Base-by-base conservation (phyloP, 2,797 vertebrate species). In the Mormyrops boulengeri region DNA sequence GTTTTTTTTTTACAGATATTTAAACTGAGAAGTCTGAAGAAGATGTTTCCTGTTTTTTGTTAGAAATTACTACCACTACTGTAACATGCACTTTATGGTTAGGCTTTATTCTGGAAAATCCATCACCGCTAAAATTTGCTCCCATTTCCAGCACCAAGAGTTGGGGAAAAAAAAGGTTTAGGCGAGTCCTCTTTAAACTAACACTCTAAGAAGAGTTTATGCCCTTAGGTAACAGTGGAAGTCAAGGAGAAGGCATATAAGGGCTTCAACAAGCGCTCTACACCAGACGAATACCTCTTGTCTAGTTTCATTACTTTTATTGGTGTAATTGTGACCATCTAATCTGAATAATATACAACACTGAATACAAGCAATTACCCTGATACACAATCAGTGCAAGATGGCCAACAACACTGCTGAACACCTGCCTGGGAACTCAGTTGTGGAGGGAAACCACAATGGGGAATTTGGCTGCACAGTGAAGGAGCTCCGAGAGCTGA, bases 371-470 rank as follows among this genome's bases (percentile, higher is more conserved):
- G 60, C n/a, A 34, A 89, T 17, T 9, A 41, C 44, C 57, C 85
- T 44, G 50, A 91, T 82, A 52, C 57, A 77, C 55, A 14, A 85
- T 41, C 53, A 2, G 87, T 92, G 88, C 89, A 89, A 92, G 93
- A 97, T 98, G 98, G 97, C 97, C 3, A 98, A 97, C 95, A 98
- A 97, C 94, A 96, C 96, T 53, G 95, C 95, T 0, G 97, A 98
- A 89, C 97, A 98, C 93, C 97, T 97, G 92, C 95, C 96, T 0
- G 96, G 96, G 89, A 98, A 98, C 91, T 98, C 97, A 0, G 95
- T 96, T 88, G 95, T 95, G 0, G 97, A 98, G 91, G 96, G 95
- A 92, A 96, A 94, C 94, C 94, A 95, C 92, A 98, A 97, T 1
- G 96, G 96, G 66, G 97, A 99, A 91, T 99, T 99, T 91, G 98